A percentile compares a stretch with the other conserved stretches of the same genome.
Evolutionary conservation across 2,113 vertebrate genomes (phyloP).

Genomic region (Ailuropoda melanoleuca): DNA sequence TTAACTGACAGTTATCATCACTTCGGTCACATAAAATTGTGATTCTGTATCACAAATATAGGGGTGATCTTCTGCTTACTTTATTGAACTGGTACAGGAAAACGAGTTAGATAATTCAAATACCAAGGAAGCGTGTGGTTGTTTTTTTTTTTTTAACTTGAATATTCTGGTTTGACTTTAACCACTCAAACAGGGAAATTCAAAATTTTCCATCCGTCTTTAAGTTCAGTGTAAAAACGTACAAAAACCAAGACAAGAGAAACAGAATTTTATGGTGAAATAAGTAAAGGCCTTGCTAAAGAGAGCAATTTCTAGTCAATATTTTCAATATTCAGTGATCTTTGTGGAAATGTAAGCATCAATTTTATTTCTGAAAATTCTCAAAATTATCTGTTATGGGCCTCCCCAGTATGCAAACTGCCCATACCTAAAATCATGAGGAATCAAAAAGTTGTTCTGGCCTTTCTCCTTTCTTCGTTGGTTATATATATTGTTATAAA

Average conservation of each 20-base stretch:
- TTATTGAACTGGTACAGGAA: background rate
- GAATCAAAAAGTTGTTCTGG: background rate
- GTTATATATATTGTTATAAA: background rate
- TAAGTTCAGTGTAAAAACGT: background rate
- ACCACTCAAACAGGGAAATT: conserved; percentile 1
- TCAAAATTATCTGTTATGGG: background rate
- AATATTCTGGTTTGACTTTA: background rate
- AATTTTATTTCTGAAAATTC: background rate
- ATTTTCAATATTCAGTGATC: background rate
- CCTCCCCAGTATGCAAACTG: background rate
- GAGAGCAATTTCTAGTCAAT: background rate
- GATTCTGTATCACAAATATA: background rate
- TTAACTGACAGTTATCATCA: background rate
- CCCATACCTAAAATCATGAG: background rate
- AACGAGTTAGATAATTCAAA: background rate
- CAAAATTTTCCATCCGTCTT: background rate
- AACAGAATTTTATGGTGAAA: background rate
- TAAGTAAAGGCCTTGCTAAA: background rate
- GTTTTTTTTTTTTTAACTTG: background rate
- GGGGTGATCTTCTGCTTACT: background rate
- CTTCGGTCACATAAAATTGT: background rate
- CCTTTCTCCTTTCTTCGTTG: background rate
- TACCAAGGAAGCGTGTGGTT: background rate
- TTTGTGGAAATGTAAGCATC: background rate
- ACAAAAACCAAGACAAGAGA: background rate